These are phyloP conservation scores for Caenorhabditis zanzibari DNA, from an alignment of 2,888 invertebrate genomes.

Conservation along the genomic window DNA sequence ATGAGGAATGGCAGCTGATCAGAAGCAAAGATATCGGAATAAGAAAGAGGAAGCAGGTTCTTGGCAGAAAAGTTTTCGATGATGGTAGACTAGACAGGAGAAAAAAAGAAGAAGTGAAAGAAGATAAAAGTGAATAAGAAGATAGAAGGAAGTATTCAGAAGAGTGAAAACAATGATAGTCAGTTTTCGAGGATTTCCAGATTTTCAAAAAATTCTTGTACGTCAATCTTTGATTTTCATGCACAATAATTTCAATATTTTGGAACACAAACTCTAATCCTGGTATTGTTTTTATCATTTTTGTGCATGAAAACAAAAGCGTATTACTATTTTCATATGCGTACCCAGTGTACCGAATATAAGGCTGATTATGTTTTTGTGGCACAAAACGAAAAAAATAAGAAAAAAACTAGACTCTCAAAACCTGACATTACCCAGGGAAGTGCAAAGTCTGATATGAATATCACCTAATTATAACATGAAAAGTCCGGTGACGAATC, in stretches of 20 bases:
- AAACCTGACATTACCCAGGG: not conserved
- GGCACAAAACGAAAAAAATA: not conserved
- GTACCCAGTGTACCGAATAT: not conserved
- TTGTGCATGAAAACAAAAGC: not conserved
- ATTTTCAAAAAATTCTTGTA: not conserved
- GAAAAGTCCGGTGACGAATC: not conserved
- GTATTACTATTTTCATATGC: not conserved
- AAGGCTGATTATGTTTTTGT: not conserved
- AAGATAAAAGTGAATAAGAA: conserved; percentile 22
- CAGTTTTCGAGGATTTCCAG: not conserved
- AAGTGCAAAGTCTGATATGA: not conserved
- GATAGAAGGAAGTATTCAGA: conserved; percentile 11
- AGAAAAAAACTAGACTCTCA: not conserved
- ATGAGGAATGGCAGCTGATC: conserved; percentile 62
- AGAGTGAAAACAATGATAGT: conserved; percentile 1
- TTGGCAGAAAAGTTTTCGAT: conserved; percentile 33
- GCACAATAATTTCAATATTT: not conserved
- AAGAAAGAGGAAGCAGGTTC: conserved; percentile 50
- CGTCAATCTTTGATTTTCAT: not conserved
- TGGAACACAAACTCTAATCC: not conserved
- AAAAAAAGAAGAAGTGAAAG: conserved; percentile 10
- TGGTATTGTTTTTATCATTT: not conserved
- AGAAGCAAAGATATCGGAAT: conserved; percentile 45
- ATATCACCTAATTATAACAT: not conserved
- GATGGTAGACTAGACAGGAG: conserved; percentile 45